Percentiles rank a stretch among this genome's conserved stretches.
phyloP scores from a whole-genome alignment of 2,888 invertebrate genomes.

The Strigamia maritima region DNA sequence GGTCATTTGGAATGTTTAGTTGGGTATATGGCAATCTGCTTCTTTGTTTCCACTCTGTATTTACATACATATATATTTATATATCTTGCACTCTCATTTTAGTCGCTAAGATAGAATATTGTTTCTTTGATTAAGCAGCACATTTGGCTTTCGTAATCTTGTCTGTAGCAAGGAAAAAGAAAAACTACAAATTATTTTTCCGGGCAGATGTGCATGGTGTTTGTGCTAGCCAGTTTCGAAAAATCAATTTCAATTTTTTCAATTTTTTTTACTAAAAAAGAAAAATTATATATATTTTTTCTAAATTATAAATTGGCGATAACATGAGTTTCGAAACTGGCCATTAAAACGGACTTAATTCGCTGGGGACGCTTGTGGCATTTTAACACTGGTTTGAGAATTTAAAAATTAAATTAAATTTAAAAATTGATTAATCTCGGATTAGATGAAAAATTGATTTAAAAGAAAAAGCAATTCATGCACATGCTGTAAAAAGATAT shows the following conservation, averaged over 20 bases:
- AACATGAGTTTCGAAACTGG: neutral
- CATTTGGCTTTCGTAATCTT: conserved; percentile 38
- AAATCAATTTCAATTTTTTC: neutral
- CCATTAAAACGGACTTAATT: conserved; percentile 30
- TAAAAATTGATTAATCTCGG: neutral
- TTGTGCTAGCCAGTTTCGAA: conserved; percentile 23
- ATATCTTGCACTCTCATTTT: conserved; percentile 38
- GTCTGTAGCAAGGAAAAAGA: conserved; percentile 29
- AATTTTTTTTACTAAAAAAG: neutral
- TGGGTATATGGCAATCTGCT: conserved; percentile 26
- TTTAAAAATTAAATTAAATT: neutral
- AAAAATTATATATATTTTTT: neutral
- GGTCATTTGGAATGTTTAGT: conserved; percentile 12
- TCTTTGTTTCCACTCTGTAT: conserved; percentile 37
- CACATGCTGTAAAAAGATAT: conserved; percentile 34
- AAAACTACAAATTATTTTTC: conserved; percentile 16
- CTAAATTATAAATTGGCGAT: neutral
- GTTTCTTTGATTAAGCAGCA: conserved; percentile 39
- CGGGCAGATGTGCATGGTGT: conserved; percentile 39
- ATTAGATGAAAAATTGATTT: neutral
- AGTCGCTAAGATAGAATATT: conserved; percentile 35
- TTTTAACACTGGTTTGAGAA: conserved; percentile 35
- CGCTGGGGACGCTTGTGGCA: conserved; percentile 40
- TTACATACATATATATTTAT: neutral
- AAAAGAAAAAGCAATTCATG: conserved; percentile 26